These are phyloP conservation scores for Scolanthus callimorphus DNA, from an alignment of 92 coral and sea anemone genomes.

Conservation along the genomic window DNA sequence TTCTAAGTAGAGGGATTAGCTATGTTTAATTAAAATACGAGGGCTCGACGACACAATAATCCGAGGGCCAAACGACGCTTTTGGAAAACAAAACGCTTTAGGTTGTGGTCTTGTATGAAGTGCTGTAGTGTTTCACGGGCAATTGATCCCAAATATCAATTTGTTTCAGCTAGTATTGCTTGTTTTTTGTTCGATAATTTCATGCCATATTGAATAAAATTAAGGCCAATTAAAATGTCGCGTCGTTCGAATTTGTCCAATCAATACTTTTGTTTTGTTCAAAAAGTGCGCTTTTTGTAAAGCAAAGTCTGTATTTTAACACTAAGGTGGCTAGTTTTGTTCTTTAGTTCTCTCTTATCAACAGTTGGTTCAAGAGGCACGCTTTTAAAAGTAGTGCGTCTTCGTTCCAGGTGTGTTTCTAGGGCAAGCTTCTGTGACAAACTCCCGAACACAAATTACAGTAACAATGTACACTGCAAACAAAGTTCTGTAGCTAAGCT, in stretches of 20 bases:
- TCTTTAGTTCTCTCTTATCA: neutral
- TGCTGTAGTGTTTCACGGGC: neutral
- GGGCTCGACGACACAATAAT: neutral
- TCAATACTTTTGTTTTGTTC: no score
- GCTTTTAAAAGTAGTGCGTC: neutral
- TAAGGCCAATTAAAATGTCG: no score
- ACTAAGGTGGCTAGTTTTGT: neutral
- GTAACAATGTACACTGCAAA: slow-evolving; percentile 25
- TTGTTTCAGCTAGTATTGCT: no score
- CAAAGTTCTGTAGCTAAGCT: slow-evolving; percentile 26
- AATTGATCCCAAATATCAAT: no score
- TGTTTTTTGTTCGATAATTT: no score
- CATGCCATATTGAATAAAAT: no score
- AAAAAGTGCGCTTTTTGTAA: neutral
- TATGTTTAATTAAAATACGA: neutral
- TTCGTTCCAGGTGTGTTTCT: neutral
- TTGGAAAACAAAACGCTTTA: neutral
- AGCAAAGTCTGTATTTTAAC: neutral
- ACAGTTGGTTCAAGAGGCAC: neutral
- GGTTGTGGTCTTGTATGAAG: neutral
- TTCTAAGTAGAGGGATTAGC: neutral
- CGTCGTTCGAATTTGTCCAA: no score
- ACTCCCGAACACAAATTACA: neutral
- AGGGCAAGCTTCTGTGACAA: neutral
- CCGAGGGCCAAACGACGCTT: neutral